These are phyloP conservation scores for Trididemnum clinides DNA, from an alignment of 23 tunicate genomes.

Conservation along the genomic window DNA sequence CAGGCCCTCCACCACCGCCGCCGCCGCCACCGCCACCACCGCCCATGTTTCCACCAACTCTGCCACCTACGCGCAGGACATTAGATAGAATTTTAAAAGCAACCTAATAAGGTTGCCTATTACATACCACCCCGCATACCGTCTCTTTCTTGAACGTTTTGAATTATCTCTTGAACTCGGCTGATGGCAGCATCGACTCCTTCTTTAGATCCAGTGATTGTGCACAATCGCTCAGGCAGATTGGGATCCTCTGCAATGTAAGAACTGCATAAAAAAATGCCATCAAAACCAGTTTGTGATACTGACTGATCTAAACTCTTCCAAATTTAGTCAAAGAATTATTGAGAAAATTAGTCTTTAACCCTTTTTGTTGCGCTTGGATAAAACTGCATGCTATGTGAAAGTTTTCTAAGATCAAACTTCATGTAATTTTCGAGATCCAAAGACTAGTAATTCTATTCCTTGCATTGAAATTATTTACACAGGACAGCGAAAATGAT, in stretches of 20 bases:
- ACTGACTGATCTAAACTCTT: background rate
- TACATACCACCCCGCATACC: conserved; percentile 1
- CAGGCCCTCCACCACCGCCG: conserved; percentile 36
- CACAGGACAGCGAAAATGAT: too few species aligned
- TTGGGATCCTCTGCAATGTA: conserved; percentile 82
- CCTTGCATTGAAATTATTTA: too few species aligned
- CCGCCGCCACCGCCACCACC: conserved; percentile 40
- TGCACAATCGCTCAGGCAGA: conserved; percentile 86
- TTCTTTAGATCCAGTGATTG: conserved; percentile 82
- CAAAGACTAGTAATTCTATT: too few species aligned
- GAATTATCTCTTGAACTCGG: conserved; percentile 75
- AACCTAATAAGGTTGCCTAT: background rate
- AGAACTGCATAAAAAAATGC: background rate
- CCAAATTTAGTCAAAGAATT: too few species aligned
- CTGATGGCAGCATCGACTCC: conserved; percentile 80
- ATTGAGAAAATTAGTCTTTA: too few species aligned
- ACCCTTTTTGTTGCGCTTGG: too few species aligned
- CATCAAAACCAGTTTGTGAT: background rate
- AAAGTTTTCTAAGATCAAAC: too few species aligned
- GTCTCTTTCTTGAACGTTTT: conserved; percentile 90
- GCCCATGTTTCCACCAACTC: background rate
- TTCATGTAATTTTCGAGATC: too few species aligned
- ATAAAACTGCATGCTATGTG: too few species aligned
- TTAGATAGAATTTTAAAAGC: background rate
- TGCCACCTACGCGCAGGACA: background rate